phyloP scores from a whole-genome alignment of 2,113 vertebrate species.

The Eidolon helvum region DNA sequence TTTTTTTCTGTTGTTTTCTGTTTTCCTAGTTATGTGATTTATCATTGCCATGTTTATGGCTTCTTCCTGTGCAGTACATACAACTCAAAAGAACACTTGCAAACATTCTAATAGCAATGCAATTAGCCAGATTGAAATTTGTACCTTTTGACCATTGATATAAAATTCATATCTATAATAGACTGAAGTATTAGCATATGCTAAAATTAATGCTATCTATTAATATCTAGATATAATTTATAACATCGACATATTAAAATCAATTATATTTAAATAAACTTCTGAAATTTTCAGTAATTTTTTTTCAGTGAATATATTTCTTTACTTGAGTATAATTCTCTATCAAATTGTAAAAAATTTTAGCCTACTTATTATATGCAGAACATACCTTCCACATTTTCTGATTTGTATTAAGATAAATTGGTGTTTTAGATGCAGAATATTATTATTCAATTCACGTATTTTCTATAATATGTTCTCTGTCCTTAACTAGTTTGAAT shows the following conservation, averaged over 20 bases:
- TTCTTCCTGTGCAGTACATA: neutral
- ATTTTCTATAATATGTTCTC: neutral
- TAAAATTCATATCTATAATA: neutral
- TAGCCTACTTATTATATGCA: neutral
- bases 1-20: neutral
- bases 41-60: neutral
- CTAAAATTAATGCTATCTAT: neutral
- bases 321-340: neutral
- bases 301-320: neutral
- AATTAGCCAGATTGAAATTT: neutral
- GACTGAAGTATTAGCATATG: neutral
- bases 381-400: neutral
- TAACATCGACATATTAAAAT: neutral
- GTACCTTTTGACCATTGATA: neutral
- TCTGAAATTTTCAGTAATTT: neutral
- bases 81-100: neutral
- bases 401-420: neutral
- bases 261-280: neutral
- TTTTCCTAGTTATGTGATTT: neutral
- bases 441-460: neutral
- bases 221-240: neutral
- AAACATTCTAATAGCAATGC: neutral
- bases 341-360: neutral
- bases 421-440: neutral
- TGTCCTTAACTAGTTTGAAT: neutral